Conservation (phyloP, 2,888 invertebrate species). For the Pogonocherus hispidulus region DNA sequence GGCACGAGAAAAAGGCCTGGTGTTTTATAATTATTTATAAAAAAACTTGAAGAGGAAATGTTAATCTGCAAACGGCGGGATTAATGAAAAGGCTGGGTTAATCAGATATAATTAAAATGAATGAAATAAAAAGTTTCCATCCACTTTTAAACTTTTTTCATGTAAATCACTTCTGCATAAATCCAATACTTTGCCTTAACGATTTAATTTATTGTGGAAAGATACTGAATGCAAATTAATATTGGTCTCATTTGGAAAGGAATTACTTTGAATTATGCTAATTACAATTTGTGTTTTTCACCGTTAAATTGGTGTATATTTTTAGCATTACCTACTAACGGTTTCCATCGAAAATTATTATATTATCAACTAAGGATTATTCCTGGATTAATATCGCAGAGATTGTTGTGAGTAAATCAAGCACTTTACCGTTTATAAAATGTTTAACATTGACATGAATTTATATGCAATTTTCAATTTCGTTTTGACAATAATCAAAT, state of each 20-base stretch:
- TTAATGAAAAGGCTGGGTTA: slow-evolving; percentile 12
- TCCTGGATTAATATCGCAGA: too few species aligned
- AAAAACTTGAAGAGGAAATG: slow-evolving; percentile 4
- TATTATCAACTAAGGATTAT: too few species aligned
- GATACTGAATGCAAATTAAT: background rate
- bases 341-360: too few species aligned
- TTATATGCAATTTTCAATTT: too few species aligned
- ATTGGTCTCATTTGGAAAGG: background rate
- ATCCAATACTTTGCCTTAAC: background rate
- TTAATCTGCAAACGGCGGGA: slow-evolving; percentile 7
- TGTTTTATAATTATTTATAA: background rate
- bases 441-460: too few species aligned
- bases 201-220: slow-evolving; percentile 1
- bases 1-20: background rate
- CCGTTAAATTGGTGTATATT: too few species aligned
- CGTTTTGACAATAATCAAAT: too few species aligned
- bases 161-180: slow-evolving; percentile 22
- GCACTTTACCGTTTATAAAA: too few species aligned
- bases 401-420: too few species aligned
- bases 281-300: background rate
- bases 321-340: too few species aligned
- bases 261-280: background rate
- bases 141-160: slow-evolving; percentile 22
- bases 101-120: slow-evolving; percentile 27
- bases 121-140: slow-evolving; percentile 15